Conservation (phyloP, 2,113 vertebrate species). For the Marmota monax region DNA sequence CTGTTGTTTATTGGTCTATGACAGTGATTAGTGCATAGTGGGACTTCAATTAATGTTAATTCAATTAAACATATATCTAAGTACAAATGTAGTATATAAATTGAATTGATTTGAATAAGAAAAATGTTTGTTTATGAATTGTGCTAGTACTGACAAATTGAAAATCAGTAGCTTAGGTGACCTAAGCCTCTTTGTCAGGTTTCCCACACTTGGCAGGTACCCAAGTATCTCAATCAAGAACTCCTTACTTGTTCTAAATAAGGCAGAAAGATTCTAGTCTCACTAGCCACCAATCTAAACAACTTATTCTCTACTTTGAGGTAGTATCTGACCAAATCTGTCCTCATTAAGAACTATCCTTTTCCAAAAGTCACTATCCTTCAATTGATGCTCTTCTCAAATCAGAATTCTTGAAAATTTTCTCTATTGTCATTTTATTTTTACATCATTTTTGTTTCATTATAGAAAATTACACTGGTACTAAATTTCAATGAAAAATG, state of each 20-base stretch:
- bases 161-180: background rate
- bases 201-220: background rate
- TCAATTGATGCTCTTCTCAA: conserved; percentile 11
- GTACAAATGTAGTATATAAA: background rate
- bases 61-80: conserved; percentile 23
- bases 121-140: background rate
- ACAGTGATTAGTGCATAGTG: background rate
- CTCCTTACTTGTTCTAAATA: background rate
- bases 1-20: background rate
- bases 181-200: background rate
- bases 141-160: background rate
- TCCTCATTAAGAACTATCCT: background rate
- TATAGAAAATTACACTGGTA: conserved; percentile 54
- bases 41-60: background rate
- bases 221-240: background rate
- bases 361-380: background rate
- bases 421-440: conserved; percentile 28
- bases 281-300: background rate
- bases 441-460: conserved; percentile 58
- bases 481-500: conserved; percentile 45
- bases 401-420: background rate
- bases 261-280: background rate
- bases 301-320: background rate
- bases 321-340: background rate
- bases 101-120: background rate